Evolutionary conservation across 1,140 invertebrate species (phyloP), one percentile per base, ranked within the genome.

Genomic region (Metaphire vulgaris): DNA sequence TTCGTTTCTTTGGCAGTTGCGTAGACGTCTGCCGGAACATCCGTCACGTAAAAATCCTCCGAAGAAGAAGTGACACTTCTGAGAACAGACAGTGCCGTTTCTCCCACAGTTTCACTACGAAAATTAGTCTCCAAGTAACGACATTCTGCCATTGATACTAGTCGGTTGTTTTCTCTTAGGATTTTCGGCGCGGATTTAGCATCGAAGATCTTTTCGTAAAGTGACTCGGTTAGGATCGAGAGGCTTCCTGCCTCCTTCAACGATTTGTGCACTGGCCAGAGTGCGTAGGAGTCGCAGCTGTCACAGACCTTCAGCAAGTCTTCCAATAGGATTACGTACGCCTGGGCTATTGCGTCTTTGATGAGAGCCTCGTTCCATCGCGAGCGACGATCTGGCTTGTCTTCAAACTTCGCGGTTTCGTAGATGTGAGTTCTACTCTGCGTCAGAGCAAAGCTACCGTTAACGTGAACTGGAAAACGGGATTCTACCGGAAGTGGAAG

Each of bases 361-460:
- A 80, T 74, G 1, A 82, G 65, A 64, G 65, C 70, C 30, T 79
- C 33, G 69, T 82, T 82, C 81, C 81, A 82, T 21, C 76, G 34
- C 34, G 56, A 76, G 31, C 67, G 74, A 15, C 33, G 31, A 33
- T 71, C 32, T 14, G 29, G 15, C 68, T 78, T 81, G 30, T 81
- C 80, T 75, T 71, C 34, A 33, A 68, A 72, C 26, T 65, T 34
- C 21, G 21, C 26, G n/a, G n/a, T n/a, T n/a, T n/a, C n/a, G 2
- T 74, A 1, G n/a, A 81, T 41, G 30, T 75, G 75, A 64, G 72
- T 69, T 29, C 81, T 73, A 68, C 79, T 76, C n/a, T 78, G 76
- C 1, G 71, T 80, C 28, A 82, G 33, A 33, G 80, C 71, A 80
- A 83, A 82, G 30, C 69, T 69, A 29, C 76, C 80, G 74, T 82